Conservation (phyloP, 2,888 invertebrate species). For the Meganola albula region DNA sequence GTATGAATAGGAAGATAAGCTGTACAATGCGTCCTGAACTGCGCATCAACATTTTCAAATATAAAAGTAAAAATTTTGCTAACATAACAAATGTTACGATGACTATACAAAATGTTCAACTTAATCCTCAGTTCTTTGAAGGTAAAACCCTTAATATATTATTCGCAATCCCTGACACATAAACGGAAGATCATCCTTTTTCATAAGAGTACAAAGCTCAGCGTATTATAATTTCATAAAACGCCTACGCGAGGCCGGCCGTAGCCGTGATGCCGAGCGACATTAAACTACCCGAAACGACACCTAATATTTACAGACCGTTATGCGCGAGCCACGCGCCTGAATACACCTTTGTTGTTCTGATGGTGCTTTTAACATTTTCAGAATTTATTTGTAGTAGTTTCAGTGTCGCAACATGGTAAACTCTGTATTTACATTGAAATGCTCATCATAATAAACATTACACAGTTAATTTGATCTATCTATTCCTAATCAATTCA, state of each 20-base stretch:
- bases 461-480: no score
- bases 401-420: no score
- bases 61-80: no score
- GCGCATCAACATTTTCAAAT: no score
- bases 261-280: constrained; percentile 5
- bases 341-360: no score
- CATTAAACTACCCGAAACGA: neutral
- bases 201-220: constrained; percentile 16
- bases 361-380: no score
- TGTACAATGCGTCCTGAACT: no score
- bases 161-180: constrained; percentile 29
- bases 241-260: constrained; percentile 12
- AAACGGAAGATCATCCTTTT: constrained; percentile 37
- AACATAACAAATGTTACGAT: constrained; percentile 11
- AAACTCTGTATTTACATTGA: no score
- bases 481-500: no score
- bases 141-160: constrained; percentile 34
- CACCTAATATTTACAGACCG: constrained; percentile 5
- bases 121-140: constrained; percentile 23
- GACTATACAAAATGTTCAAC: constrained; percentile 15
- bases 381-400: no score
- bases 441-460: no score
- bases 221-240: constrained; percentile 34
- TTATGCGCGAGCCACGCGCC: neutral
- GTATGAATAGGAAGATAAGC: no score